phyloP scores from a whole-genome alignment of 2,113 vertebrate genomes.

The Marmota monax region DNA sequence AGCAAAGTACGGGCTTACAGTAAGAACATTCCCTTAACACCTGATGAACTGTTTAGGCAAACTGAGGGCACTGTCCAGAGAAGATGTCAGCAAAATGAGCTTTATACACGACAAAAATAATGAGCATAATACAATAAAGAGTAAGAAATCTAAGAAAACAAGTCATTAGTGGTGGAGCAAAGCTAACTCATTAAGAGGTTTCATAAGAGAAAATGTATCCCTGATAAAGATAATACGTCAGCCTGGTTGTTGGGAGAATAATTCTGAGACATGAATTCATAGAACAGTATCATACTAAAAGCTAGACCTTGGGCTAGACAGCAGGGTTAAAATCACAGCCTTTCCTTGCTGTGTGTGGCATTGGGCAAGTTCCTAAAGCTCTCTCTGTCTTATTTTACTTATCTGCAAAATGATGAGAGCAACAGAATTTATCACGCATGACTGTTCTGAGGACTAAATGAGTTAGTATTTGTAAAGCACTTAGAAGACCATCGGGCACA shows the following conservation, averaged over 20 bases:
- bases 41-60: not conserved
- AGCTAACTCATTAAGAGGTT: slow-evolving; percentile 10
- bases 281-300: not conserved
- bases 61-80: not conserved
- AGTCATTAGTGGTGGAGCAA: not conserved
- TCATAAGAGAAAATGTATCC: slow-evolving; percentile 12
- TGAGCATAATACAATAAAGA: not conserved
- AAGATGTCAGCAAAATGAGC: not conserved
- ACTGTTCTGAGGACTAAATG: not conserved
- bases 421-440: not conserved
- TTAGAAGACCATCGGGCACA: not conserved
- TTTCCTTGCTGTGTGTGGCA: not conserved
- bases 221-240: not conserved
- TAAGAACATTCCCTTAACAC: not conserved
- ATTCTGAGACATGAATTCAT: not conserved
- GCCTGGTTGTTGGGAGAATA: not conserved
- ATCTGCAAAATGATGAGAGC: slow-evolving; percentile 1
- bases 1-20: not conserved
- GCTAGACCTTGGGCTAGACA: not conserved
- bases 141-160: not conserved
- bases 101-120: not conserved
- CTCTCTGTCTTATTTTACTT: not conserved
- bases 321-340: not conserved
- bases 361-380: not conserved
- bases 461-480: slow-evolving; percentile 27